phyloP scores from a whole-genome alignment of 2,888 invertebrate genomes.

The Tetropium fuscum region DNA sequence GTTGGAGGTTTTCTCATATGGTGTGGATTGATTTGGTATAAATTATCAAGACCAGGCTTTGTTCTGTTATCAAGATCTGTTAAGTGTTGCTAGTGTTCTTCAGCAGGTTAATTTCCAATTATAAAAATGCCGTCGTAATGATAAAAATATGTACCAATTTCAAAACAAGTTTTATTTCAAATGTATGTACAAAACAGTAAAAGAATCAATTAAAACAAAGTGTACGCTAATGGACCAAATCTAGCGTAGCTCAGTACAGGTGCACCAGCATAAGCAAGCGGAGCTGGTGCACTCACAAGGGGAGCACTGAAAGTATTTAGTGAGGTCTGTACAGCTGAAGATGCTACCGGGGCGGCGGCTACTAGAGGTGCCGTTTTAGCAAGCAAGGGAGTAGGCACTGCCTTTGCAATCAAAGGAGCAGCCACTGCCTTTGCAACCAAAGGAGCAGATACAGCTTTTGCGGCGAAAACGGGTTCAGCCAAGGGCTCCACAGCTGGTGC shows the following conservation, averaged over 20 bases:
- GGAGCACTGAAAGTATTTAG: not conserved
- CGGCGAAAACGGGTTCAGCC: slow-evolving; percentile 46
- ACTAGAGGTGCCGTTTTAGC: slow-evolving; percentile 38
- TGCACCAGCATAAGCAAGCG: slow-evolving; percentile 54
- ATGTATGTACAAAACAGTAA: not conserved
- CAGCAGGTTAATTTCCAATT: too few relatives aligned
- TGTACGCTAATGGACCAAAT: slow-evolving; percentile 35
- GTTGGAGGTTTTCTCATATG: too few relatives aligned
- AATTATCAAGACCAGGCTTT: too few relatives aligned
- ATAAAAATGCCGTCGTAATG: too few relatives aligned
- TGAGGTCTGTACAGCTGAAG: slow-evolving; percentile 50
- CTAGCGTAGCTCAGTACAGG: slow-evolving; percentile 66
- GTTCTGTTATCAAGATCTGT: too few relatives aligned
- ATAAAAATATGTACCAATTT: too few relatives aligned
- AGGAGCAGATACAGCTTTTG: slow-evolving; percentile 38
- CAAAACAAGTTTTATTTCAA: too few relatives aligned
- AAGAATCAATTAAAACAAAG: slow-evolving; percentile 1
- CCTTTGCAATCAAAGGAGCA: slow-evolving; percentile 20
- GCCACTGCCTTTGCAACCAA: slow-evolving; percentile 50
- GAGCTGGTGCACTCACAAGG: not conserved
- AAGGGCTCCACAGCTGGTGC: slow-evolving; percentile 32
- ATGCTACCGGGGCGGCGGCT: slow-evolving; percentile 14
- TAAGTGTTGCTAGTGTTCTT: too few relatives aligned
- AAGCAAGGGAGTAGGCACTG: not conserved
- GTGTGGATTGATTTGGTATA: too few relatives aligned